Conservation (phyloP, 2,797 vertebrate species). For the Acanthurus lineatus region DNA sequence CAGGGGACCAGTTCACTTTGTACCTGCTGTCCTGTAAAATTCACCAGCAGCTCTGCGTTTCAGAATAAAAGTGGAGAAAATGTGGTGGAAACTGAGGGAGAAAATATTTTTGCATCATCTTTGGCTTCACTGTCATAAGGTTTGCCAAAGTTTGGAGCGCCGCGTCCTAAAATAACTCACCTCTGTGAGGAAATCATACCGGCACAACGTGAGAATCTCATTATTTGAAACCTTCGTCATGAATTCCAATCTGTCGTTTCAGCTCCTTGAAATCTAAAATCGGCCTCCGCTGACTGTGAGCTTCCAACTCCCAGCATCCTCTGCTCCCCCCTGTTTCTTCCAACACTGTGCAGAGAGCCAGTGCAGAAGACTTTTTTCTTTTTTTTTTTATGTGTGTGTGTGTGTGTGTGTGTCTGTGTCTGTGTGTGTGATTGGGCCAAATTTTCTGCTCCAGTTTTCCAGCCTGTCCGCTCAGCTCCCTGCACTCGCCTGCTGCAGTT, state of each 20-base stretch:
- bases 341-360: conserved; percentile 32
- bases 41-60: background rate
- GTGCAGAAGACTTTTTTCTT: background rate
- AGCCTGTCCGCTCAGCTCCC: conserved; percentile 48
- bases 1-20: conserved; percentile 31
- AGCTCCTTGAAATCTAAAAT: conserved; percentile 9
- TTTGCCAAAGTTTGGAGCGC: background rate
- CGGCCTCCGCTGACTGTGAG: background rate
- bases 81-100: background rate
- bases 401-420: conserved; percentile 53
- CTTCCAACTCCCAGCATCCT: conserved; percentile 61
- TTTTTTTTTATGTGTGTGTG: background rate
- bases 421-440: conserved; percentile 75
- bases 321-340: conserved; percentile 33
- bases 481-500: conserved; percentile 57
- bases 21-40: conserved; percentile 8
- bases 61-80: background rate
- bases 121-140: background rate
- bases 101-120: conserved; percentile 21
- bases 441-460: conserved; percentile 87
- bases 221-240: background rate
- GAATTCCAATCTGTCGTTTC: conserved; percentile 33
- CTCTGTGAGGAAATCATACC: conserved; percentile 7
- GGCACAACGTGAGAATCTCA: background rate
- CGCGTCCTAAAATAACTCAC: conserved; percentile 17